Evolutionary conservation across 2,797 vertebrate genomes (phyloP), one percentile per base, ranked within the genome.

Genomic region (Phoeniculus purpureus): DNA sequence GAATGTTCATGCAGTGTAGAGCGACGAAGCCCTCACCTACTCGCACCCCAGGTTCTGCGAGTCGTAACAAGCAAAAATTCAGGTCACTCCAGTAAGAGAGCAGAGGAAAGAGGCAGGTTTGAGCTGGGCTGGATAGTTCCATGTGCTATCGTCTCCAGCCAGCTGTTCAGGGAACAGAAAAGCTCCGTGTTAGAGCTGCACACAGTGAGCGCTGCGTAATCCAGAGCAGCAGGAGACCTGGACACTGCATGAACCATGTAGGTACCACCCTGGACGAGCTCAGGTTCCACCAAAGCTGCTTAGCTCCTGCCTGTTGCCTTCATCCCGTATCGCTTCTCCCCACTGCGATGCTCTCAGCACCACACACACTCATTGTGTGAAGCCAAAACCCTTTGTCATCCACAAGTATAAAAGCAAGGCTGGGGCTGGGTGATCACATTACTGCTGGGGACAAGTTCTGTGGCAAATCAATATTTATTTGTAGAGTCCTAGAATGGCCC

Each of bases 361-460:
- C 54, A 6, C 27, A 23, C 14, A 54, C 15, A 23, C 22, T 71
- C 20, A 34, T 89, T 87, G 50, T 16, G 78, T 66, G 76, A 34
- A 84, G 54, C 81, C 80, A 74, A 93, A 90, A 4, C 20, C 10
- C 77, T 82, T 82, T 59, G 72, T 87, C 84, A 85, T 27, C 16
- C 81, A 65, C 19, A 91, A 94, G 23, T 12, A 0, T 43, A 81
- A 83, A 87, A 92, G 56, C 65, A 90, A 61, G 18, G 23, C 25
- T 74, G 56, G 48, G 50, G 52, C 58, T 58, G 11, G n/a, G 66
- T 40, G 70, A 75, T 47, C 48, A 45, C 0, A 0, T 80, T 94
- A 65, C 32, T 85, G 50, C 47, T 95, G 80, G 76, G 55, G 62
- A 5, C 76, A 83, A 92, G 82, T 94, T 94, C 73, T 62, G 58